Evolutionary conservation across 2,888 invertebrate species (phyloP), one percentile per base, ranked within the genome.

Genomic region (Apoderus coryli): DNA sequence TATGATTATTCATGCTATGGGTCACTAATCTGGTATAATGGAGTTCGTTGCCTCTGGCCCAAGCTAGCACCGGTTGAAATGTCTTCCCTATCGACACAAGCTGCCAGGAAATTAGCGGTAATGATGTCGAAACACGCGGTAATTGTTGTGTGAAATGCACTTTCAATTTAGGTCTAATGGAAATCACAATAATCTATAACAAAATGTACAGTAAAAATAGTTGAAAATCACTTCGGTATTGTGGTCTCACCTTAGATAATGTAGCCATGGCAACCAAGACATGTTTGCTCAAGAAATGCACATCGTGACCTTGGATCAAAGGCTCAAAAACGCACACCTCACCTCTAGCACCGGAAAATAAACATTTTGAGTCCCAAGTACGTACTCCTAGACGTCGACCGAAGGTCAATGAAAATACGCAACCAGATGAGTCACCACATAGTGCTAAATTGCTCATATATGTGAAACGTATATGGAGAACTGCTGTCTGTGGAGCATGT

Each of bases 311-410:
- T 27, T 57, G 50, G 9, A 57, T 44, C 9, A 82, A 57, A 1
- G 80, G 79, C 48, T 78, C 78, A 36, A 81, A 62, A 7, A 69
- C 66, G 48, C 77, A 77, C 25, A 88, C 89, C 66, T 98, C 98
- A 0, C 98, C 98, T 32, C 92, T 73, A 31, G 92, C 90, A 16
- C 96, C 96, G 16, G 95, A 93, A 59, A 98, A 98, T 10, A 98
- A 63, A 54, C 96, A 95, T 30, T 86, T 80, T 1, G 89, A 82
- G 37, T 86, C 80, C 54, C 85, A 86, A 1, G 82, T 79, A 24
- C 92, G 67, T 19, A 89, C 80, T 9, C 90, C 92, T 44, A 93
- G 67, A 7, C 84, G 75, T 34, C 90, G 66, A 23, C 82, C 85
- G 51, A 93, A 92, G 46, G 76, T 82, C 19, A 95, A 63, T 41